phyloP scores from a whole-genome alignment of 2,797 vertebrate species.

The Darevskia mixta region DNA sequence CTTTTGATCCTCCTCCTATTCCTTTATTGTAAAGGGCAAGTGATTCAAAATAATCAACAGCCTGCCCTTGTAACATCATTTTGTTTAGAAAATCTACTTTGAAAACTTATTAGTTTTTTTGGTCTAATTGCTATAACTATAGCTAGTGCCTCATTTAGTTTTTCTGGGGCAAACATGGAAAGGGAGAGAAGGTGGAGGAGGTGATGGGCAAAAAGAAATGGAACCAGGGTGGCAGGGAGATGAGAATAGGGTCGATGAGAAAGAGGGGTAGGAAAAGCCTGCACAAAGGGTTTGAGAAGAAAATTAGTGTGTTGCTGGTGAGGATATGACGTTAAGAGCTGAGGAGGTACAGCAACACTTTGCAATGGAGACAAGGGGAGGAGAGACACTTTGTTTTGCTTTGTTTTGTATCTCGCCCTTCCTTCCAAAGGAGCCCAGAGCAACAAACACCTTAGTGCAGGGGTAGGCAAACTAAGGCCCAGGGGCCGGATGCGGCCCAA shows the following conservation, averaged over 20 bases:
- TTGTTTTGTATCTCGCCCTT: too few species aligned
- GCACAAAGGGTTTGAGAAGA: neutral
- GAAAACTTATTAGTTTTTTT: neutral
- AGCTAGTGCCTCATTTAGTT: neutral
- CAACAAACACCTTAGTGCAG: too few species aligned
- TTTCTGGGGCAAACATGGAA: neutral
- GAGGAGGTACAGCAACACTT: neutral
- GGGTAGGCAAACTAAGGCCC: too few species aligned
- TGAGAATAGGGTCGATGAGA: neutral
- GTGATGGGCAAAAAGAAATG: neutral
- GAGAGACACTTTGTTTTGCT: neutral
- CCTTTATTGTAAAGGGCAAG: conserved; percentile 1
- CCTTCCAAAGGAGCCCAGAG: too few species aligned
- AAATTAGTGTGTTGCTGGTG: too few species aligned
- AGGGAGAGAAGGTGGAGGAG: neutral
- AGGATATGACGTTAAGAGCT: neutral
- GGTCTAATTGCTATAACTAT: neutral
- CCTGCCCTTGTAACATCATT: neutral
- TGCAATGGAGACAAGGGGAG: neutral
- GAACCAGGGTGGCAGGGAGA: neutral
- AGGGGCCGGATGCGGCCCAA: too few species aligned
- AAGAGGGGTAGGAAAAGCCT: neutral
- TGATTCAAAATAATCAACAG: neutral
- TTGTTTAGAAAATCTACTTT: neutral
- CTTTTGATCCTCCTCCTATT: neutral